Percentiles rank a stretch among this genome's conserved stretches.
Evolutionary conservation across 2,888 invertebrate genomes (phyloP).

Genomic region (Coremacera marginata): DNA sequence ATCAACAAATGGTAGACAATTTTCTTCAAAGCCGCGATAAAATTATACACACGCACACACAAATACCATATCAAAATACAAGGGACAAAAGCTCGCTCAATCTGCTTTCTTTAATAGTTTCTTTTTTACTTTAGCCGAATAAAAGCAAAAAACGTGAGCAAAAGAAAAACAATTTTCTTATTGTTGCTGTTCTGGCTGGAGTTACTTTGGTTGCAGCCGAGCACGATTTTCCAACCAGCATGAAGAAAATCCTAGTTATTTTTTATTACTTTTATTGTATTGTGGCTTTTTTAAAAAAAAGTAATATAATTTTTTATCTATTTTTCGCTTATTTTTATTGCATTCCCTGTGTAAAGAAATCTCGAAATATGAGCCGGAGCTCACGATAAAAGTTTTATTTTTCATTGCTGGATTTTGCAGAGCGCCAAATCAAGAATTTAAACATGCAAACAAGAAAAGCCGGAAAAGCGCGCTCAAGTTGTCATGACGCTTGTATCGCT

Average conservation of each 20-base stretch:
- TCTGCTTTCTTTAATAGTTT: not conserved
- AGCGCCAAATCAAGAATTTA: not conserved
- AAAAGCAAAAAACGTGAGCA: not conserved
- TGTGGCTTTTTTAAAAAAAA: not conserved
- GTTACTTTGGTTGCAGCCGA: not conserved
- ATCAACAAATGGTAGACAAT: conserved; percentile 48
- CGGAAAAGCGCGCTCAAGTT: conserved; percentile 11
- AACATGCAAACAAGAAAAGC: conserved; percentile 21
- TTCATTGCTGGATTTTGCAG: not conserved
- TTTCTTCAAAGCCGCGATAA: conserved; percentile 40
- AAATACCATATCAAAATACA: not conserved
- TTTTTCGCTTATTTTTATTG: not conserved
- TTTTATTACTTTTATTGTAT: not conserved
- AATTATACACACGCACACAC: not conserved
- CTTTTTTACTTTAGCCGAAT: not conserved
- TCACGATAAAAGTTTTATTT: conserved; percentile 5
- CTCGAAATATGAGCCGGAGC: conserved; percentile 16
- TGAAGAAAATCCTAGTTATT: not conserved
- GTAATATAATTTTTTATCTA: not conserved
- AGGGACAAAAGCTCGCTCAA: not conserved
- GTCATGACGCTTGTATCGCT: not conserved
- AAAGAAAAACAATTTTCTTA: conserved; percentile 21
- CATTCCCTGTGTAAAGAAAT: not conserved
- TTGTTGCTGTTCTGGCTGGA: not conserved
- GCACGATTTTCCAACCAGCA: conserved; percentile 18